A percentile compares a stretch with the other conserved stretches of the same genome.
Conservation (phyloP, 1,140 invertebrate species). For the Orchesella cincta region DNA sequence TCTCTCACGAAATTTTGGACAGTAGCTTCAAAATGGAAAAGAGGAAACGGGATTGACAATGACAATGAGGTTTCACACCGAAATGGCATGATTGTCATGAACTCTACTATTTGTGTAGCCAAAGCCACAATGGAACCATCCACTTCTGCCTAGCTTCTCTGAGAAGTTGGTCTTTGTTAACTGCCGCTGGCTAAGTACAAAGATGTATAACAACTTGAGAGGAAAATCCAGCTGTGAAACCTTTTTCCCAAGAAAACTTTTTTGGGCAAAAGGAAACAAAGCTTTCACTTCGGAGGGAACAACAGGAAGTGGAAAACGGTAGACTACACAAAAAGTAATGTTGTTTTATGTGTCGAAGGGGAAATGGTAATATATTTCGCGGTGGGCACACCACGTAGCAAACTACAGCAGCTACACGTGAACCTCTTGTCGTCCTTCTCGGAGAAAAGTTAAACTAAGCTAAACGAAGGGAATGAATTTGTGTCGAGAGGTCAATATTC, state of each 20-base stretch:
- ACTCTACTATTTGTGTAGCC: no score
- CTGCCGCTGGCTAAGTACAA: neutral
- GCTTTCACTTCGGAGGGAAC: slow-evolving; percentile 3
- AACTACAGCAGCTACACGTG: no score
- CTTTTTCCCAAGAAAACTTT: neutral
- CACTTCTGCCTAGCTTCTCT: slow-evolving; percentile 2
- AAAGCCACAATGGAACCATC: slow-evolving; percentile 21
- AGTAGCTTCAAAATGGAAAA: neutral
- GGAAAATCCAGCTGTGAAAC: slow-evolving; percentile 25
- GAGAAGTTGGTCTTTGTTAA: no score
- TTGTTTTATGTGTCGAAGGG: slow-evolving; percentile 28
- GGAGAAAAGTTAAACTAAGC: slow-evolving; percentile 1
- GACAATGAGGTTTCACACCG: slow-evolving; percentile 21
- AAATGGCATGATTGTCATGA: slow-evolving; percentile 16
- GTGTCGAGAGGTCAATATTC: slow-evolving; percentile 28
- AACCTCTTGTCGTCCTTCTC: no score
- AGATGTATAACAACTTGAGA: neutral
- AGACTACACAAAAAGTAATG: slow-evolving; percentile 1
- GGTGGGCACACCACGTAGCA: no score
- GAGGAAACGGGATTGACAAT: neutral
- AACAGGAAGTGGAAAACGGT: neutral
- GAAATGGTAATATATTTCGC: slow-evolving; percentile 25
- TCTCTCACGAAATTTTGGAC: no score
- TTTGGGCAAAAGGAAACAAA: neutral
- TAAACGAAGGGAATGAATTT: slow-evolving; percentile 19